Percentiles rank a stretch among this genome's conserved stretches.
Conservation (phyloP, 2,797 vertebrate genomes). For the Falco rusticolus region DNA sequence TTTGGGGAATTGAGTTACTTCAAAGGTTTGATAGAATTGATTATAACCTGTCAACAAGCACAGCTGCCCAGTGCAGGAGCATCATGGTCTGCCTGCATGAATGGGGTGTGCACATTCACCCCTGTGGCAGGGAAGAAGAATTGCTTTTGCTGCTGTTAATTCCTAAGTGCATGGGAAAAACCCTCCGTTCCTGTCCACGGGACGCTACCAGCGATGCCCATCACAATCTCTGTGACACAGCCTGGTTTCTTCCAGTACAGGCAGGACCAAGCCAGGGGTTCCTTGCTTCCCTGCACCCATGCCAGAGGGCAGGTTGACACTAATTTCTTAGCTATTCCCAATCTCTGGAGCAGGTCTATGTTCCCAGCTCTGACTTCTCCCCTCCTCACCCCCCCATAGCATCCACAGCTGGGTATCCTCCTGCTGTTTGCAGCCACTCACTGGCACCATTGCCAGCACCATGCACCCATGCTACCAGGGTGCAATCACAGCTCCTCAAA, state of each 20-base stretch:
- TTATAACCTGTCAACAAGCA: slow-evolving; percentile 2
- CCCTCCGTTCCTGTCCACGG: rapidly evolving
- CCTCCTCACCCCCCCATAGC: background rate
- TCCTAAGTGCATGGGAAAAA: rapidly evolving
- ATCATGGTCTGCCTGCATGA: background rate
- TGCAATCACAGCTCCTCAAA: background rate
- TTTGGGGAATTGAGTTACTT: slow-evolving; percentile 26
- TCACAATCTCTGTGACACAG: rapidly evolving
- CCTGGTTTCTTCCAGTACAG: background rate
- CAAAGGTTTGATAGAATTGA: slow-evolving; percentile 46
- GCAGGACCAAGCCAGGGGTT: background rate
- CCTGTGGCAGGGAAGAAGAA: background rate
- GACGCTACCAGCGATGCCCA: background rate
- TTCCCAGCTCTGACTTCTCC: background rate
- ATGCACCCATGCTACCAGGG: rapidly evolving
- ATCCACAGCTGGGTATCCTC: background rate
- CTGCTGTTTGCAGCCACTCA: too few relatives aligned
- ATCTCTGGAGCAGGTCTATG: background rate
- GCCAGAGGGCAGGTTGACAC: background rate
- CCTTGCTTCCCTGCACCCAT: background rate
- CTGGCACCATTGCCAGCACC: background rate
- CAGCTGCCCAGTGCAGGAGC: background rate
- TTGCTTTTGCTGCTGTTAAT: background rate
- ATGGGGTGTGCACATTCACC: rapidly evolving
- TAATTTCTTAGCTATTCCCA: background rate